Percentiles rank a stretch among this genome's conserved stretches.
These are phyloP conservation scores for Melieria crassipennis DNA, from an alignment of 2,888 invertebrate genomes.

Conservation along the genomic window DNA sequence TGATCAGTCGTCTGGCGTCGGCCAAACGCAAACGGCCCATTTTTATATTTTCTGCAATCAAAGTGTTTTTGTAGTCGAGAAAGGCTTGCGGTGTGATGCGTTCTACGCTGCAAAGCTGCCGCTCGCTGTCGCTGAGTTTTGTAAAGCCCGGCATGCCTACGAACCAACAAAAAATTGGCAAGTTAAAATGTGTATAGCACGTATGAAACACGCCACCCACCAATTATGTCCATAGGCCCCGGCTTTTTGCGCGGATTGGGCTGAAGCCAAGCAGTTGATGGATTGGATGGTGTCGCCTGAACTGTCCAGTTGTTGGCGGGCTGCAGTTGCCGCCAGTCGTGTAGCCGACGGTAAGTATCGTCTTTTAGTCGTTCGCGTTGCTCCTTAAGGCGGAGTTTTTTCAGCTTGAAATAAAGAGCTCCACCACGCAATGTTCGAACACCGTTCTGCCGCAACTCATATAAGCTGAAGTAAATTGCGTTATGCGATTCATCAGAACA, in stretches of 20 bases:
- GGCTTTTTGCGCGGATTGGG: conserved; percentile 56
- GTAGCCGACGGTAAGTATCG: conserved; percentile 48
- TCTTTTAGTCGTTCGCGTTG: conserved; percentile 56
- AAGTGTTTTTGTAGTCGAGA: conserved; percentile 78
- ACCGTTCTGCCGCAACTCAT: conserved; percentile 77
- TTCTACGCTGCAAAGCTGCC: conserved; percentile 78
- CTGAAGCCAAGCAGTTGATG: conserved; percentile 21
- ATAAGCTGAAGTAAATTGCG: conserved; percentile 64
- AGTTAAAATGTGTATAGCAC: neutral
- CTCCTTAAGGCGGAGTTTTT: conserved; percentile 66
- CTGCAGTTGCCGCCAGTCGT: conserved; percentile 54
- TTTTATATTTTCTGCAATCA: conserved; percentile 81
- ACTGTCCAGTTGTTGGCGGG: conserved; percentile 45
- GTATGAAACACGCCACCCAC: conserved; percentile 37
- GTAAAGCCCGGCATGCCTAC: conserved; percentile 82
- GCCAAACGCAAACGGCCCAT: conserved; percentile 78
- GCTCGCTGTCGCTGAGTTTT: conserved; percentile 76
- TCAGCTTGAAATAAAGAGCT: conserved; percentile 73
- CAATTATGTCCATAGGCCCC: conserved; percentile 61
- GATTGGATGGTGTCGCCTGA: conserved; percentile 45
- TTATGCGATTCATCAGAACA: too few species aligned
- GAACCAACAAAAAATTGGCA: conserved; percentile 59
- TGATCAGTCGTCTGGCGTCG: conserved; percentile 84
- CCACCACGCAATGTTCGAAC: conserved; percentile 74
- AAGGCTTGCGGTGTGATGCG: conserved; percentile 82